A percentile compares a stretch with the other conserved stretches of the same genome.
Evolutionary conservation across 2,797 vertebrate species (phyloP).

Genomic region (Leptodactylus fallax): DNA sequence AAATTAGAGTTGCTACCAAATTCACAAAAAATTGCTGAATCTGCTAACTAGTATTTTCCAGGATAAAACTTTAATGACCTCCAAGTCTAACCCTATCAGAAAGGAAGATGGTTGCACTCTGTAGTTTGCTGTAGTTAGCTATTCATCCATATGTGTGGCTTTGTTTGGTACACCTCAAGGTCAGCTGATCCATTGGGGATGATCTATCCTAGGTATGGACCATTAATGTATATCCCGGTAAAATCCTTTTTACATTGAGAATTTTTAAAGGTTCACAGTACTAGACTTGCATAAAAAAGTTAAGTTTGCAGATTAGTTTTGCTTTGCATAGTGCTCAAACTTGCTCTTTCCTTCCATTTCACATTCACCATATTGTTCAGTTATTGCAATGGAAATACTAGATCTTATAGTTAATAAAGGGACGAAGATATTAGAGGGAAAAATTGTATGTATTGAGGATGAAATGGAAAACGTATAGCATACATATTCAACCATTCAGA

Average conservation of each 20-base stretch:
- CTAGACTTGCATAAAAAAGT: background rate
- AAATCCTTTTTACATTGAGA: background rate
- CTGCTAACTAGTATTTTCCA: too few relatives aligned
- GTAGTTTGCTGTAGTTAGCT: too few relatives aligned
- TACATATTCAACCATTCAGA: slow-evolving; percentile 34
- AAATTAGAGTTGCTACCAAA: too few relatives aligned
- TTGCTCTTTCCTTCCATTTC: background rate
- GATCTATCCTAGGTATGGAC: background rate
- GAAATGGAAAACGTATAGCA: slow-evolving; percentile 27
- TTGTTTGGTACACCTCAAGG: too few relatives aligned
- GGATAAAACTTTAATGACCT: too few relatives aligned
- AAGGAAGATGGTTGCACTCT: too few relatives aligned
- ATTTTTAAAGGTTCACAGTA: background rate
- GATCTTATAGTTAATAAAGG: background rate
- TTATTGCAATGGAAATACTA: background rate
- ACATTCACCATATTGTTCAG: background rate
- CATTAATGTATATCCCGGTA: background rate
- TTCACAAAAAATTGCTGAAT: too few relatives aligned
- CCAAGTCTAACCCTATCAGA: too few relatives aligned
- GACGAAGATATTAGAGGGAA: slow-evolving; percentile 30
- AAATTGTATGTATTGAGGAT: slow-evolving; percentile 3
- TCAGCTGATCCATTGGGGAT: too few relatives aligned
- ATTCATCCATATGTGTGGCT: too few relatives aligned
- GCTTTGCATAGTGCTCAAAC: background rate
- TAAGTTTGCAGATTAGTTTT: background rate